These are phyloP conservation scores for Trochalopteron elliotii DNA, from an alignment of 2,113 vertebrate genomes.

Conservation along the genomic window DNA sequence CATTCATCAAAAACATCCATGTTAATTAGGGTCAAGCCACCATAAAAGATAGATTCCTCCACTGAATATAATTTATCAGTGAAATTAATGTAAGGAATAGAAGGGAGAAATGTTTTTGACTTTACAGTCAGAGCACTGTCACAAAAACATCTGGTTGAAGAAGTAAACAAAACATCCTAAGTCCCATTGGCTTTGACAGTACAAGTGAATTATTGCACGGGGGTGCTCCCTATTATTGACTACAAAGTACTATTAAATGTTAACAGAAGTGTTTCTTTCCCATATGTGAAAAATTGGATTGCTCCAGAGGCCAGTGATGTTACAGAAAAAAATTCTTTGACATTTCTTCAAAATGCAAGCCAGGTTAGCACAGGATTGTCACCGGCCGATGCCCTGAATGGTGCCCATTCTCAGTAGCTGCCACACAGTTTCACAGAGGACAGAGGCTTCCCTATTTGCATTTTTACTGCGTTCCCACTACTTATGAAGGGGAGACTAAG, in stretches of 20 bases:
- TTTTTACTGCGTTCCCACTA: neutral
- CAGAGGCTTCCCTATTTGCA: slow-evolving; percentile 39
- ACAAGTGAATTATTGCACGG: neutral
- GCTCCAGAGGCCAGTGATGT: neutral
- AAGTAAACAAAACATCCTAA: neutral
- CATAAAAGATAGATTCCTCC: neutral
- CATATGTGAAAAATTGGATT: neutral
- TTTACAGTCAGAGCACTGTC: neutral
- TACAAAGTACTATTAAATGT: neutral
- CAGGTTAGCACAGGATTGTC: neutral
- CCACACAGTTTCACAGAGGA: slow-evolving; percentile 19
- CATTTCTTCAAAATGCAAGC: neutral
- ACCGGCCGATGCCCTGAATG: neutral
- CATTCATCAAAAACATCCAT: neutral
- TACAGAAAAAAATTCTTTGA: neutral
- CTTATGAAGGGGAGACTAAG: neutral
- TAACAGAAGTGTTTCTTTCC: neutral
- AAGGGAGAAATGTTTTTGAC: neutral
- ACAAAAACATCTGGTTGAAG: neutral
- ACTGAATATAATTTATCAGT: neutral
- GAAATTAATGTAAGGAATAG: neutral
- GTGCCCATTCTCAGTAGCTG: neutral
- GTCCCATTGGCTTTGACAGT: neutral
- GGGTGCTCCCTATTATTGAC: neutral
- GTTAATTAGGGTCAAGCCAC: neutral